Percentiles rank a stretch among this genome's conserved stretches.
phyloP scores from a whole-genome alignment of 2,797 vertebrate species.

The Anableps anableps region DNA sequence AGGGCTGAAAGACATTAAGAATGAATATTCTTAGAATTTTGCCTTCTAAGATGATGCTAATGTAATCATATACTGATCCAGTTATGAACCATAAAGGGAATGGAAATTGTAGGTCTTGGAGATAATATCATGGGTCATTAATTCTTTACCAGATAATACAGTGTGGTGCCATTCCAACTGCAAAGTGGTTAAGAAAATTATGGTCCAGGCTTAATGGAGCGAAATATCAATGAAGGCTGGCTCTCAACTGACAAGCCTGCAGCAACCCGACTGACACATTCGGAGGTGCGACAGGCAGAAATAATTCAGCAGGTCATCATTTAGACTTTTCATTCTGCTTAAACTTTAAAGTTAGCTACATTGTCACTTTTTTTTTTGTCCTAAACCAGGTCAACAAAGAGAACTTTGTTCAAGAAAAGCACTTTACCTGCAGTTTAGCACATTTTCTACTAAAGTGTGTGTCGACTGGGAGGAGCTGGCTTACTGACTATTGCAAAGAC shows the following conservation, averaged over 20 bases:
- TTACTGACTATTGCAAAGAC: neutral
- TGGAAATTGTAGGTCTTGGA: neutral
- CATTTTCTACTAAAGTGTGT: neutral
- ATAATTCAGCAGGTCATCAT: neutral
- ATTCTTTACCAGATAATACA: neutral
- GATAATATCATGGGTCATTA: neutral
- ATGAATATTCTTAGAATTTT: neutral
- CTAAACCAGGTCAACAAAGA: neutral
- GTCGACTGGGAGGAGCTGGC: neutral
- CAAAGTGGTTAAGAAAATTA: neutral
- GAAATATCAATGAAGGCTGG: neutral
- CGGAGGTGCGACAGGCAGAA: neutral
- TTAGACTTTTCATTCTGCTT: neutral
- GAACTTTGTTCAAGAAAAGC: neutral
- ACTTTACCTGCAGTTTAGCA: neutral
- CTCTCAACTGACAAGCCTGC: neutral
- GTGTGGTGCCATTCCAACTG: neutral
- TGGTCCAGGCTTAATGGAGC: conserved; percentile 1
- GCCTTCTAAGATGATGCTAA: neutral
- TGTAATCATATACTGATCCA: neutral
- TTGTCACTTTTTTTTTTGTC: neutral
- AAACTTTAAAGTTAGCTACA: neutral
- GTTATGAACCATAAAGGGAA: neutral
- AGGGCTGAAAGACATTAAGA: neutral
- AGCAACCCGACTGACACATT: neutral